Base-by-base conservation (phyloP, 1,140 invertebrate species). In the Riptortus pedestris region DNA sequence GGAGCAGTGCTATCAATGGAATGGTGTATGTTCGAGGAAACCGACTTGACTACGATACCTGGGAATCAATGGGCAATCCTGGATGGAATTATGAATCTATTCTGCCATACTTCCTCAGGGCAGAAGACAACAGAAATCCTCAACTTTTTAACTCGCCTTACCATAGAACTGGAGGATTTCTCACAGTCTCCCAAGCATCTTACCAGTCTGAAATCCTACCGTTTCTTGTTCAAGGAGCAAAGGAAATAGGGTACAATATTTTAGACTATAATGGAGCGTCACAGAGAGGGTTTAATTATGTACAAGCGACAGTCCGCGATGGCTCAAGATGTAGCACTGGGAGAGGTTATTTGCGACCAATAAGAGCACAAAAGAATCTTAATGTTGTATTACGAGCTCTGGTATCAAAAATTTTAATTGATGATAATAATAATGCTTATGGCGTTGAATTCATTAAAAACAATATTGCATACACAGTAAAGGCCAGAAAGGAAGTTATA, bases 181-280 rank as follows among this genome's bases (percentile, higher is more conserved):
- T 87, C 65, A 88, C 88, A 0, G 81, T 92, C 0, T 87, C 90
- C 63, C 74, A 83, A 0, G 71, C 72, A 12, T 69, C 67, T 68
- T 61, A 87, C 86, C 0, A 61, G 70, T 14, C 71, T 69, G 5
- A 55, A 27, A n/a, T 63, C 24, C 66, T 78, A 22, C 79, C 83
- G 1, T 82, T 87, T 16, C 26, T 47, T 9, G 27, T 59, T 16
- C 27, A 94, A 78, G 90, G 91, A 0, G 91, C 87, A 31, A 80
- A 87, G 72, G 88, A 95, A 73, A 88, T 93, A 81, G 92, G 92
- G 45, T 90, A 90, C 73, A 85, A 90, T 48, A 82, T 89, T 9
- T 69, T 83, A 0, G 84, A 86, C 72, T 75, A 89, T 61, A 89
- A 92, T 73, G 83, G 91, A 9, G 81, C 83, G 0, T 80, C 87